phyloP scores from a whole-genome alignment of 2,113 vertebrate species.

The Lipophrys pholis region DNA sequence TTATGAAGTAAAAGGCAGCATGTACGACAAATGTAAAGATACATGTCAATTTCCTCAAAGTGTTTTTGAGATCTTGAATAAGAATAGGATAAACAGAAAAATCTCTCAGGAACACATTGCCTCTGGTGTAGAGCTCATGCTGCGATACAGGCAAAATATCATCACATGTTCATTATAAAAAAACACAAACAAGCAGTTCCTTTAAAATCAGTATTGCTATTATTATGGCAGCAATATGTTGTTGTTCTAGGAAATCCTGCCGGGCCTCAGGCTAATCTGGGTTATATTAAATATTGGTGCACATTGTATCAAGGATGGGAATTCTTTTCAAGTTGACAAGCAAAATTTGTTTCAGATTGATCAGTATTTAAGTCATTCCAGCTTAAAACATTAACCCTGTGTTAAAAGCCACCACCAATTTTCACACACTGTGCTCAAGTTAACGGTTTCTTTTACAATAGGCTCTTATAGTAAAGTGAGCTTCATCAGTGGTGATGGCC shows the following conservation, averaged over 20 bases:
- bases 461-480: background rate
- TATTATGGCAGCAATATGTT: background rate
- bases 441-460: background rate
- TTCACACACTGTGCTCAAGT: background rate
- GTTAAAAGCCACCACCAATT: background rate
- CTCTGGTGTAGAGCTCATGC: no score
- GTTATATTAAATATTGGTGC: background rate
- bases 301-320: background rate
- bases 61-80: no score
- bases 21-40: no score
- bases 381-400: background rate
- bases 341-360: background rate
- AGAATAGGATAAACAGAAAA: no score
- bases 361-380: background rate
- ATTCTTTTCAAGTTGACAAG: background rate
- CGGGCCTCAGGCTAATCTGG: background rate
- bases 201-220: no score
- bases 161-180: no score
- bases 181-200: no score
- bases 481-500: conserved; percentile 14
- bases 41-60: no score
- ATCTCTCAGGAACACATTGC: no score
- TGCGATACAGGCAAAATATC: no score
- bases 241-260: background rate
- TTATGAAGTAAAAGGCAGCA: no score